Evolutionary conservation across 2,113 vertebrate genomes (phyloP).

Genomic region (Spilogale gracilis): DNA sequence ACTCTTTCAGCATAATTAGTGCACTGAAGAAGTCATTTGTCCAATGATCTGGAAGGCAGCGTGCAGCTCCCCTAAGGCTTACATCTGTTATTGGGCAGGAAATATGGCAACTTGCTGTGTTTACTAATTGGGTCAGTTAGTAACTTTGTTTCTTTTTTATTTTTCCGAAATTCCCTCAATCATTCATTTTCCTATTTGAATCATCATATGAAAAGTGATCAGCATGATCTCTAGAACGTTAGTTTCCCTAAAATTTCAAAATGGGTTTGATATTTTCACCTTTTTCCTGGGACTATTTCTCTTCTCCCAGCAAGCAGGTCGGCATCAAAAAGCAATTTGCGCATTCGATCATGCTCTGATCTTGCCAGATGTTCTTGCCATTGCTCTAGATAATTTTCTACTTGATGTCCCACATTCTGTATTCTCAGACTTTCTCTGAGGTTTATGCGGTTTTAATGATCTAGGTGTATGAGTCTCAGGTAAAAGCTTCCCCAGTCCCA

Average conservation of each 20-base stretch:
- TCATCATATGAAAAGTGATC: background rate
- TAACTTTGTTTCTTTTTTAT: background rate
- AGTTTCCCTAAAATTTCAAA: background rate
- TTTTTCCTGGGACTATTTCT: background rate
- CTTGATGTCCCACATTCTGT: background rate
- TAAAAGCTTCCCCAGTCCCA: background rate
- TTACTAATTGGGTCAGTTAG: slow-evolving; percentile 63
- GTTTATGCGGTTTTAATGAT: slow-evolving; percentile 48
- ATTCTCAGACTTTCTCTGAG: slow-evolving; percentile 10
- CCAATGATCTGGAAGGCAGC: slow-evolving; percentile 52
- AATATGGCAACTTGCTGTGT: slow-evolving; percentile 46
- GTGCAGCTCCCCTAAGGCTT: slow-evolving; percentile 43
- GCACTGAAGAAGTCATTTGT: slow-evolving; percentile 49
- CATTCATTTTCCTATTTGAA: background rate
- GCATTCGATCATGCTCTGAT: background rate
- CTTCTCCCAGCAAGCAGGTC: slow-evolving; percentile 9
- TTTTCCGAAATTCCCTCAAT: background rate
- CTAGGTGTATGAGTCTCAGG: background rate
- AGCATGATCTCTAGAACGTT: background rate
- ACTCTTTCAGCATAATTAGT: slow-evolving; percentile 71
- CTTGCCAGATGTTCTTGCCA: background rate
- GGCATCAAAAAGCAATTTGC: background rate
- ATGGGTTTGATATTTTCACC: background rate
- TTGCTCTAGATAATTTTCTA: slow-evolving; percentile 15
- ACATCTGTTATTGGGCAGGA: slow-evolving; percentile 59